Conservation (phyloP, 2,888 invertebrate genomes). For the Pegoplata infirma region DNA sequence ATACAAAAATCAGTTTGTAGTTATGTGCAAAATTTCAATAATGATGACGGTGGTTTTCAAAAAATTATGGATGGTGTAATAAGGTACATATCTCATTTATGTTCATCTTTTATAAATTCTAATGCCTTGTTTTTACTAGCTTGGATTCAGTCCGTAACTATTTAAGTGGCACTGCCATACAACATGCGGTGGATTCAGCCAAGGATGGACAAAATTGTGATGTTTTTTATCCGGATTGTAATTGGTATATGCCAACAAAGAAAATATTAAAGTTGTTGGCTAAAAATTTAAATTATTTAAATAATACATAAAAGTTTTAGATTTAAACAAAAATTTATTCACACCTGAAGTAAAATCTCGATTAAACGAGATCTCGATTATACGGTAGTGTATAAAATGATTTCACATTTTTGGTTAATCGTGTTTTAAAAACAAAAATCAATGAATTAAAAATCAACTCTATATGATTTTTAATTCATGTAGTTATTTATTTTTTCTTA, state of each 20-base stretch:
- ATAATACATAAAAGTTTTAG: slow-evolving; percentile 20
- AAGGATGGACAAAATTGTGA: slow-evolving; percentile 76
- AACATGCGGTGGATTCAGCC: slow-evolving; percentile 79
- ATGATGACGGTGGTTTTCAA: slow-evolving; percentile 75
- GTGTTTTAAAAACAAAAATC: too few relatives aligned
- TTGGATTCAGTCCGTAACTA: slow-evolving; percentile 74
- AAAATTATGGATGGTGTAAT: slow-evolving; percentile 79
- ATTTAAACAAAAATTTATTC: too few relatives aligned
- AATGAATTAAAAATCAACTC: too few relatives aligned
- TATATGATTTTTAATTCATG: too few relatives aligned
- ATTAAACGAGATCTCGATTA: too few relatives aligned
- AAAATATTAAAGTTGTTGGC: not conserved
- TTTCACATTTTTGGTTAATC: too few relatives aligned
- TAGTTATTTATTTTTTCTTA: too few relatives aligned
- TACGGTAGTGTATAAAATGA: too few relatives aligned
- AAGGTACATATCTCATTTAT: too few relatives aligned
- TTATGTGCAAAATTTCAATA: slow-evolving; percentile 75
- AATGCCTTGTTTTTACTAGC: slow-evolving; percentile 61
- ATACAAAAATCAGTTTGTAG: slow-evolving; percentile 82
- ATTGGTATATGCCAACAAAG: slow-evolving; percentile 66
- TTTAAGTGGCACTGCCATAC: slow-evolving; percentile 80
- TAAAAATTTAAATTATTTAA: slow-evolving; percentile 22
- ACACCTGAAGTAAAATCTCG: too few relatives aligned
- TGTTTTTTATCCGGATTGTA: slow-evolving; percentile 78
- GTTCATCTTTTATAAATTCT: slow-evolving; percentile 38